Percentiles rank a stretch among this genome's conserved stretches.
phyloP scores from a whole-genome alignment of 2,888 invertebrate species.

The Drosophila phalerata region DNA sequence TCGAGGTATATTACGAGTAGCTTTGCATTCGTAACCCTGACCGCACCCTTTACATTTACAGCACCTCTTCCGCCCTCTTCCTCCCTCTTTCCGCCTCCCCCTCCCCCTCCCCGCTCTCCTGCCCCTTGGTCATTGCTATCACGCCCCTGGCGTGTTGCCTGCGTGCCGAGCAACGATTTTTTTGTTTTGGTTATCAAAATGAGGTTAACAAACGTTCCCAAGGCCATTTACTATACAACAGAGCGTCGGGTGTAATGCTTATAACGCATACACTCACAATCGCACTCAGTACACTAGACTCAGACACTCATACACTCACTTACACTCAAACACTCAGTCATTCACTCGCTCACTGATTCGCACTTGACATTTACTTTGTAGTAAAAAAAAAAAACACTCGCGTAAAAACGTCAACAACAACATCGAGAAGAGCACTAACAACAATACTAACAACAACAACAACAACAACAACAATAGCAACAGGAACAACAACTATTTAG shows the following conservation, averaged over 20 bases:
- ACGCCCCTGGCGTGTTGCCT: constrained; percentile 45
- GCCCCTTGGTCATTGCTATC: not conserved
- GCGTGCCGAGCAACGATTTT: constrained; percentile 69
- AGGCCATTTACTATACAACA: constrained; percentile 71
- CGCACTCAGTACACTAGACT: constrained; percentile 24
- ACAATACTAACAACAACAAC: constrained; percentile 2
- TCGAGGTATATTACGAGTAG: constrained; percentile 14
- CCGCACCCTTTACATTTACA: constrained; percentile 61
- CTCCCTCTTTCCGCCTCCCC: not conserved
- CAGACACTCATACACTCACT: constrained; percentile 21
- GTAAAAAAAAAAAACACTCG: constrained; percentile 50
- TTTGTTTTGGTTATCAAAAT: constrained; percentile 75
- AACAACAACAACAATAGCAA: not conserved
- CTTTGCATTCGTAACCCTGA: constrained; percentile 52
- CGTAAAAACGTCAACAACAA: constrained; percentile 54
- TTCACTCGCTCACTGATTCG: constrained; percentile 66
- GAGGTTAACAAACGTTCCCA: constrained; percentile 79
- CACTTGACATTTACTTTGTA: constrained; percentile 80
- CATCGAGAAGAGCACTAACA: not conserved
- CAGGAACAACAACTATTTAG: constrained; percentile 23
- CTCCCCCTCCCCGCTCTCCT: not conserved
- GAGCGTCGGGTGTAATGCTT: constrained; percentile 47
- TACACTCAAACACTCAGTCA: constrained; percentile 30
- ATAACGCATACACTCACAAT: constrained; percentile 17
- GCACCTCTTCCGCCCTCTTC: not conserved